Conservation (phyloP, 2,797 vertebrate species). For the Astyanax mexicanus region DNA sequence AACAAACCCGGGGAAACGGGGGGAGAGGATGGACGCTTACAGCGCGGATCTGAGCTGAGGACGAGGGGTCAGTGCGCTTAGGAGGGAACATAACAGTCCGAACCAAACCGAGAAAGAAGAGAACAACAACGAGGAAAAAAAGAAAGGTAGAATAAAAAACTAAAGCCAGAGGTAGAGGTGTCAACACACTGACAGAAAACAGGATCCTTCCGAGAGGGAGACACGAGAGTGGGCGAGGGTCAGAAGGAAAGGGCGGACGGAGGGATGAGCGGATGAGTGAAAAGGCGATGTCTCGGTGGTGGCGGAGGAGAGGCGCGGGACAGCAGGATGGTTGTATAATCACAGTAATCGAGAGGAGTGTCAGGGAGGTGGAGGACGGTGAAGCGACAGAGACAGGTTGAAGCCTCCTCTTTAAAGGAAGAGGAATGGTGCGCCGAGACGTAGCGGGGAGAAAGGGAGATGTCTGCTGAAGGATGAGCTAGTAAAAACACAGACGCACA, state of each 20-base stretch:
- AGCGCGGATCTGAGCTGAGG: background rate
- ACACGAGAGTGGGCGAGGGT: slow-evolving; percentile 27
- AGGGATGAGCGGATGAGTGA: background rate
- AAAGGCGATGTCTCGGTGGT: background rate
- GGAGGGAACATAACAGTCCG: background rate
- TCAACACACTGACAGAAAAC: slow-evolving; percentile 39
- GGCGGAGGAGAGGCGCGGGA: background rate
- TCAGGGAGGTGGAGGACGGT: slow-evolving; percentile 32
- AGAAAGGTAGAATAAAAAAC: slow-evolving; percentile 3
- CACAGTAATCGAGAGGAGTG: slow-evolving; percentile 20
- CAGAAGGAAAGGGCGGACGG: background rate
- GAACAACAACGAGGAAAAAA: background rate
- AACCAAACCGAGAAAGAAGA: background rate
- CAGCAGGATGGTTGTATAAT: slow-evolving; percentile 17
- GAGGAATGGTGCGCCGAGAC: slow-evolving; percentile 28
- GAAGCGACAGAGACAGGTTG: slow-evolving; percentile 37
- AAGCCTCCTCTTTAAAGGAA: slow-evolving; percentile 28
- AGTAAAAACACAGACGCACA: slow-evolving; percentile 37
- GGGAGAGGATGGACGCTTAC: background rate
- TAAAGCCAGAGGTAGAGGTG: slow-evolving; percentile 38
- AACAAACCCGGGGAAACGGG: background rate
- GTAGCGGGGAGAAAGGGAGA: slow-evolving; percentile 1
- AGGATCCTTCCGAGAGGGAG: slow-evolving; percentile 10
- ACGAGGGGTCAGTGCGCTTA: background rate
- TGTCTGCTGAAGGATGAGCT: slow-evolving; percentile 37